Evolutionary conservation across 2,888 invertebrate species (phyloP), one percentile per base, ranked within the genome.

Genomic region (Drosophila paramelanica): DNA sequence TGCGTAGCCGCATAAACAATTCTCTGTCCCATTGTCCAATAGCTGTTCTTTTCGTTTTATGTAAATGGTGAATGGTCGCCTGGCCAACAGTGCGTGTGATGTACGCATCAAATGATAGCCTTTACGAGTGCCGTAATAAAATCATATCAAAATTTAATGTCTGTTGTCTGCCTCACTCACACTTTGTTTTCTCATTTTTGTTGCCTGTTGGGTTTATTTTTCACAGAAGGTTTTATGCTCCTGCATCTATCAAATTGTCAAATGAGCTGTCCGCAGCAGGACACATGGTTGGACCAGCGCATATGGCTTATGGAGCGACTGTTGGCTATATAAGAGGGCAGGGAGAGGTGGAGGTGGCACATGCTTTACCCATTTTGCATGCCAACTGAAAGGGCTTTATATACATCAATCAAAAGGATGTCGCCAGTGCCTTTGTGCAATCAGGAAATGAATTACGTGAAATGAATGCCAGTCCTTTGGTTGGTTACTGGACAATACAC

Each of bases 241-340:
- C 64, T 60, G 88, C 85, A 83, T 83, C 77, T 85, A 83, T 83
- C 83, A 83, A 81, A 85, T 88, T 85, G 88, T 83, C 88, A 88
- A 85, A 82, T 85, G 81, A 81, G 79, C 85, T 87, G 79, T 83
- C 81, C 81, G 62, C 82, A 71, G 36, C 62, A 64, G 62, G 72
- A 66, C 62, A 72, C 67, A 65, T 33, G 55, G 13, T 17, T 50
- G 64, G 51, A 46, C 10, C 38, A 38, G 8, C 13, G 23, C 49
- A 49, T 47, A 53, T 41, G 31, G n/a, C n/a, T 6, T 5, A 36
- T 7, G 42, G 23, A 6, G 50, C 17, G 38, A 31, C 31, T 31
- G 31, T 31, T 31, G 10, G 8, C 31, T 8, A 8, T 31, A 36
- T 36, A 11, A n/a, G 11, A 10, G 20, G 6, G 31, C 8, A 31